Conservation (phyloP, 1,140 invertebrate species). For the Musca vetustissima region DNA sequence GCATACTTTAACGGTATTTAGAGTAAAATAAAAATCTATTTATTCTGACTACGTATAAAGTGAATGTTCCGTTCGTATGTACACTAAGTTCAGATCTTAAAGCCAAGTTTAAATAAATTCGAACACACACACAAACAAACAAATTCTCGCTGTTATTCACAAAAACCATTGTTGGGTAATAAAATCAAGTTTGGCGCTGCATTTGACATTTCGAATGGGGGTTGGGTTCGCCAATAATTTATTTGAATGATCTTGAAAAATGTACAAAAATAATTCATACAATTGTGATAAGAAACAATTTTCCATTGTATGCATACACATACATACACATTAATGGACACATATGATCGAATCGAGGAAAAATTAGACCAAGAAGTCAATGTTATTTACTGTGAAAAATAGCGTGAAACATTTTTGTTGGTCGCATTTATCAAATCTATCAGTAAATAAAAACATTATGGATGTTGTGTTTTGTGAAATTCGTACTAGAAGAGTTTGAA, state of each 20-base stretch:
- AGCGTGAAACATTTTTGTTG: background rate
- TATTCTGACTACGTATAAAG: slow-evolving; percentile 7
- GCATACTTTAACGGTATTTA: slow-evolving; percentile 16
- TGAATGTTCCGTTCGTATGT: background rate
- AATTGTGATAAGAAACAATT: no score
- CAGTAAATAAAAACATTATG: background rate
- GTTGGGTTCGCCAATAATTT: slow-evolving; percentile 9
- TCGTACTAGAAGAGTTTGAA: no score
- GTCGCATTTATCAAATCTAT: background rate
- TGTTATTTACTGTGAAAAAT: background rate
- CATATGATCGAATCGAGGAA: no score
- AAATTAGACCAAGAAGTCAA: no score
- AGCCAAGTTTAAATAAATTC: no score
- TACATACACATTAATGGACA: no score
- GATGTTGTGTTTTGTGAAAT: no score
- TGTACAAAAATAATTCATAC: background rate
- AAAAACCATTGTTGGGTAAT: no score
- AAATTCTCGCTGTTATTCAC: no score
- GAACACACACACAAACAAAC: no score
- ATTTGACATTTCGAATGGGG: slow-evolving; percentile 14
- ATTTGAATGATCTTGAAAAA: slow-evolving; percentile 18
- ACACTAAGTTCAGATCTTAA: background rate
- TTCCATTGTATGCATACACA: no score
- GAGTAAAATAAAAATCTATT: slow-evolving; percentile 4
- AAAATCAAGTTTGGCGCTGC: background rate